Conservation (phyloP, 2,797 vertebrate genomes). For the Limnodromus scolopaceus region DNA sequence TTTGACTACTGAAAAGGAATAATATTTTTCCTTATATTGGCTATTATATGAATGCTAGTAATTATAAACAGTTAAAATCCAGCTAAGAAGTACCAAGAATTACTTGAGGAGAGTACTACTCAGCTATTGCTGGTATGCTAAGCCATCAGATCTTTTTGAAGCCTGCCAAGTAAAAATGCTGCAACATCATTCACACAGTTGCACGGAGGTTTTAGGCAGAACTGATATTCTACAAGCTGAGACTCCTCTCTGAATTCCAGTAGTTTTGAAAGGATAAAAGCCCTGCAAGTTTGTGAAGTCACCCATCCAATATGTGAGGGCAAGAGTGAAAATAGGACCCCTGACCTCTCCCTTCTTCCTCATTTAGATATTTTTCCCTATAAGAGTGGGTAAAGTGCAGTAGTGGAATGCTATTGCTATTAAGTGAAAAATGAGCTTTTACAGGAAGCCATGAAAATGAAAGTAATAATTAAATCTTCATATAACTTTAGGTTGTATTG, state of each 20-base stretch:
- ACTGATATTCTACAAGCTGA: not conserved
- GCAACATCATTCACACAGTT: not conserved
- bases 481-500: constrained; percentile 80
- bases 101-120: not conserved
- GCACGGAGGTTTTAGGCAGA: not conserved
- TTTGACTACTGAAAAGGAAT: not conserved
- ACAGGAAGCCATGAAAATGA: constrained; percentile 75
- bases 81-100: not conserved
- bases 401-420: constrained; percentile 61
- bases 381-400: constrained; percentile 35
- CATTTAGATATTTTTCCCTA: constrained; percentile 41
- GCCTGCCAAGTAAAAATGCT: not conserved
- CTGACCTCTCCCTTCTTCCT: constrained; percentile 20
- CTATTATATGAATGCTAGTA: not conserved
- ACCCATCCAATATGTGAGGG: not conserved
- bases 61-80: not conserved
- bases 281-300: not conserved
- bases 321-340: constrained; percentile 13
- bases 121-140: not conserved
- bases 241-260: not conserved
- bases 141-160: constrained; percentile 1
- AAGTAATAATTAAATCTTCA: constrained; percentile 83
- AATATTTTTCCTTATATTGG: constrained; percentile 1
- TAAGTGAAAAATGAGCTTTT: constrained; percentile 78
- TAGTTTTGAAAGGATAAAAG: constrained; percentile 1